Evolutionary conservation across 2,113 vertebrate genomes (phyloP).

Genomic region (Entomyzon cyanotis): DNA sequence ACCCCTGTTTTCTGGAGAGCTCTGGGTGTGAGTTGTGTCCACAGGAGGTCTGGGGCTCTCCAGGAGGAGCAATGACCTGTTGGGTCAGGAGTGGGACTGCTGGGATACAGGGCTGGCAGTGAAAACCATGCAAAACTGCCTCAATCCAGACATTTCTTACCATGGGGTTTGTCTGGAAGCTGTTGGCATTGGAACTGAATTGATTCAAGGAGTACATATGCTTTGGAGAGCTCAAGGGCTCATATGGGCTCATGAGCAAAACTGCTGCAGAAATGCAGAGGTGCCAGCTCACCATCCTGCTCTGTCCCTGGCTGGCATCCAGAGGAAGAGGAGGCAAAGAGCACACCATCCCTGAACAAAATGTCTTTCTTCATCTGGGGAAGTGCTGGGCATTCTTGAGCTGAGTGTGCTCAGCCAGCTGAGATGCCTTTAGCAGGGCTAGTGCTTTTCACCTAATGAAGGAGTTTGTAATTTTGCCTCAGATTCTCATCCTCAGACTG

Average conservation of each 20-base stretch:
- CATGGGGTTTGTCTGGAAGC: background rate
- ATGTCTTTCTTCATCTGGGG: background rate
- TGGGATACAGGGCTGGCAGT: background rate
- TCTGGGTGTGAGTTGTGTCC: background rate
- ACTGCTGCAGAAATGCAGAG: background rate
- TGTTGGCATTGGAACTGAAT: background rate
- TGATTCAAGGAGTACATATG: background rate
- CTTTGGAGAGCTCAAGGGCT: background rate
- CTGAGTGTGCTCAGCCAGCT: background rate
- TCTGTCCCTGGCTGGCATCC: background rate
- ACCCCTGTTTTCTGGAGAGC: background rate
- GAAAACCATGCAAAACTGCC: background rate
- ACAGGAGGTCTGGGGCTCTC: background rate
- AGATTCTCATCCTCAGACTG: background rate
- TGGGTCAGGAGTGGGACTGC: background rate
- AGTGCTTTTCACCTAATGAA: background rate
- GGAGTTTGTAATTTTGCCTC: background rate
- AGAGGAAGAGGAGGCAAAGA: background rate
- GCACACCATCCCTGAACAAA: background rate
- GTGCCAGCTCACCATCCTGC: background rate
- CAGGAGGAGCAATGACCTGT: background rate
- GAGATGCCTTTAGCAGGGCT: background rate
- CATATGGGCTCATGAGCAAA: background rate
- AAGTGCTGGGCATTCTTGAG: background rate
- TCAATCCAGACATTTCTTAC: background rate